A percentile compares a stretch with the other conserved stretches of the same genome.
phyloP scores from a whole-genome alignment of 2,888 invertebrate genomes.

The Melanargia galathea region DNA sequence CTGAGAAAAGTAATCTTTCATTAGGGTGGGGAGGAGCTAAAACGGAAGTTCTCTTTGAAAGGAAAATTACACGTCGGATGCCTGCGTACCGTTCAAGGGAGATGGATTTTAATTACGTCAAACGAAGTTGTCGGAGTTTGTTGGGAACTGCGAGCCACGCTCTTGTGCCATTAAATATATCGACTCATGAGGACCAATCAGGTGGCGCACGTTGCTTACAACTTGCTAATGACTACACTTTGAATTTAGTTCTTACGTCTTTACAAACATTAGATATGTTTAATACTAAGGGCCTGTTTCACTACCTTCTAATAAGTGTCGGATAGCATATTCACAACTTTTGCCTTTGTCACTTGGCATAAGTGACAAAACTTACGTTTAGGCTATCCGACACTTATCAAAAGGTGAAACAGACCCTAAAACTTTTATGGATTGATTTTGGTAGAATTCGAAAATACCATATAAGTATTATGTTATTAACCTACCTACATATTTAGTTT shows the following conservation, averaged over 20 bases:
- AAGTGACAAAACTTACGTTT: no score
- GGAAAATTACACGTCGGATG: slow-evolving; percentile 81
- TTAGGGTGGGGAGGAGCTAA: slow-evolving; percentile 79
- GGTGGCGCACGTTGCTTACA: slow-evolving; percentile 47
- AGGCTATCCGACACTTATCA: no score
- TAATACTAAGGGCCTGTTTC: no score
- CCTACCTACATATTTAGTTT: neutral
- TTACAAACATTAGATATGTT: neutral
- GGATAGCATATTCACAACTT: no score
- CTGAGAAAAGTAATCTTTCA: slow-evolving; percentile 82
- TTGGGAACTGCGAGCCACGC: slow-evolving; percentile 43
- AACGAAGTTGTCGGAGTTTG: slow-evolving; percentile 73
- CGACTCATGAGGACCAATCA: slow-evolving; percentile 41
- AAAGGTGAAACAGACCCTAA: no score
- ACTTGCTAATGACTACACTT: slow-evolving; percentile 49
- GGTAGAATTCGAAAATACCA: no score
- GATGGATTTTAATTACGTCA: slow-evolving; percentile 82
- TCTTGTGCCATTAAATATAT: slow-evolving; percentile 51
- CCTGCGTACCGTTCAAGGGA: slow-evolving; percentile 66
- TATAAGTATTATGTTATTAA: no score
- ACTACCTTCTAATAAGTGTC: no score
- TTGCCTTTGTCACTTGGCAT: no score
- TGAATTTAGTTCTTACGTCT: neutral
- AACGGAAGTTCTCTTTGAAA: slow-evolving; percentile 82
- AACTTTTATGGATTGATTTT: no score